These are phyloP conservation scores for Siniperca chuatsi DNA, from an alignment of 2,113 vertebrate species.

Conservation along the genomic window DNA sequence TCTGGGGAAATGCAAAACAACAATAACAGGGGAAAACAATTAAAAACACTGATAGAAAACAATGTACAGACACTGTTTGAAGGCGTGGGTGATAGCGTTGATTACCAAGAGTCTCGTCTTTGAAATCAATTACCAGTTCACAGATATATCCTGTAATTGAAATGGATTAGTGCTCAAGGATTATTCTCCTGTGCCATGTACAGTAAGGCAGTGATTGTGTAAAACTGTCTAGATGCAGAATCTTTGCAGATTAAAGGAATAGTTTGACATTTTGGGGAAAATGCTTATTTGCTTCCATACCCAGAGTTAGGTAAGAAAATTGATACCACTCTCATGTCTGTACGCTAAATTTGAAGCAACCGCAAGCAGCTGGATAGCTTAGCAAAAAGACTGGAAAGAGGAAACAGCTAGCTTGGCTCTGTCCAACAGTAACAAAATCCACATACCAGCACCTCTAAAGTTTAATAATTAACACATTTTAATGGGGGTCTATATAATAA, in stretches of 20 bases:
- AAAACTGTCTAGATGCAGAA: background rate
- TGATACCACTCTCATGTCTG: background rate
- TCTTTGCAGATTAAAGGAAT: background rate
- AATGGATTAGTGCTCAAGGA: constrained; percentile 75
- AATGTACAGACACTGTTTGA: constrained; percentile 30
- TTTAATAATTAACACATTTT: background rate
- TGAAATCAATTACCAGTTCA: constrained; percentile 63
- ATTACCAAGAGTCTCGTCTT: constrained; percentile 60
- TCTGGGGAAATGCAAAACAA: constrained; percentile 44
- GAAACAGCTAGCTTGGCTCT: background rate
- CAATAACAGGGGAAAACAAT: constrained; percentile 63
- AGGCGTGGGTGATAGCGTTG: constrained; percentile 34
- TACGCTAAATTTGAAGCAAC: background rate
- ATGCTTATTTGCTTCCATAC: background rate
- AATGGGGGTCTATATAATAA: background rate
- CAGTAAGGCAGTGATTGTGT: constrained; percentile 6
- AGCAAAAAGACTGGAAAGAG: background rate
- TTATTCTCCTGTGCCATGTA: constrained; percentile 5
- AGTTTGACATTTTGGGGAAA: background rate
- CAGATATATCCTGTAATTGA: constrained; percentile 78
- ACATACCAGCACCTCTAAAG: too few relatives aligned
- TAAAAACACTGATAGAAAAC: constrained; percentile 62
- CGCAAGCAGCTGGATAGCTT: background rate
- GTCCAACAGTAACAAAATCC: background rate
- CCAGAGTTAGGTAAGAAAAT: background rate